Base-by-base conservation (phyloP, 1,140 invertebrate genomes). In the Temnothorax nylanderi region DNA sequence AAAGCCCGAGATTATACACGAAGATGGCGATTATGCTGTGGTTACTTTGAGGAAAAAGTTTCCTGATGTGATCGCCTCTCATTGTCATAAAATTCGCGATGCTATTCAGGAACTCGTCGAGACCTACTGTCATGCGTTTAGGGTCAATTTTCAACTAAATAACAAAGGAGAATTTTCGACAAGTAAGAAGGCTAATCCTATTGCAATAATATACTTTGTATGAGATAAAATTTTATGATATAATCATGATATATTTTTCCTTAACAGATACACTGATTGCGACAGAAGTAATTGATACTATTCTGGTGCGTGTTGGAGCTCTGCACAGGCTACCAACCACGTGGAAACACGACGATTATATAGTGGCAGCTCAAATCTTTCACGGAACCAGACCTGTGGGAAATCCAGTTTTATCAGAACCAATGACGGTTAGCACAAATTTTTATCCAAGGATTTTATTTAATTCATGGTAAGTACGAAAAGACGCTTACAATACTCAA, bases 271-370 rank as follows among this genome's bases (percentile, higher is more conserved):
- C 96, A 8, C 96, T 97, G 82, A 95, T 96, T 49, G 96, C 97
- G 2, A 96, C 97, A 5, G 97, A 97, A 77, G 96, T 99, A 54
- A 94, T 97, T 7, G 98, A 99, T 91, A 97, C 97, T 18, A 96
- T 99, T 37, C 95, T 99, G 58, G 96, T 99, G 37, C 97, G 98
- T 92, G 96, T 99, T 56, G 98, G 97, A 71, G 97, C 98, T 60
- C 95, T 99, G 32, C 98, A 99, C 94, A 96, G 98, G 86, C 95
- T 99, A 37, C 97, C 97, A 11, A 94, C 95, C 3, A 96, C 97
- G 51, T 99, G 98, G 98, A 96, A 96, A 84, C 98, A 98, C 94
- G 97, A 98, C 91, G 97, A 98, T 92, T 99, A 98, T 92, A 96
- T 97, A 76, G 96, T 99, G 13, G 97, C 97, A 65, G 97, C 97